Percentiles rank a stretch among this genome's conserved stretches.
phyloP scores from a whole-genome alignment of 2,888 invertebrate genomes.

The Priocnemis perturbator region DNA sequence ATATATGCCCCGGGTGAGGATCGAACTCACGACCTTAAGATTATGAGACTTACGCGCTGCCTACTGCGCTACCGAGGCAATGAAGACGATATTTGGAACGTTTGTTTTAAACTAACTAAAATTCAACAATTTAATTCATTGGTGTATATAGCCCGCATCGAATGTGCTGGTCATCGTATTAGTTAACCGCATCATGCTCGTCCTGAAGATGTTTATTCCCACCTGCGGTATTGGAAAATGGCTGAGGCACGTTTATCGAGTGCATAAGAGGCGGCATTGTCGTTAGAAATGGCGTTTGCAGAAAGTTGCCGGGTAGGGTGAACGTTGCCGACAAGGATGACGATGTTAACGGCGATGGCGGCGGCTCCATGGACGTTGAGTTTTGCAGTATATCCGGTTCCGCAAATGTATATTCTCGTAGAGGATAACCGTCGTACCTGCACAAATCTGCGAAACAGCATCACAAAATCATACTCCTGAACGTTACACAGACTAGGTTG shows the following conservation, averaged over 20 bases:
- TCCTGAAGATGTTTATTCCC: conserved; percentile 37
- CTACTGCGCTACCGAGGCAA: conserved; percentile 70
- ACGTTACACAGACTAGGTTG: too few relatives aligned
- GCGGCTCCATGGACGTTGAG: conserved; percentile 35
- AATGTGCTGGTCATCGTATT: neutral
- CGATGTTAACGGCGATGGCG: conserved; percentile 48
- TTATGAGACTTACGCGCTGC: conserved; percentile 32
- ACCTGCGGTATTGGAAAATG: conserved; percentile 46
- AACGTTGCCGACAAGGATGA: conserved; percentile 50
- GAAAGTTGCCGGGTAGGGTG: conserved; percentile 49
- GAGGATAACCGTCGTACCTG: conserved; percentile 52
- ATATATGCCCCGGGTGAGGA: conserved; percentile 82
- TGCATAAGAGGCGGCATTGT: conserved; percentile 60
- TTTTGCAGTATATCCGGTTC: conserved; percentile 46
- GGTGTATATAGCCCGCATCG: too few relatives aligned
- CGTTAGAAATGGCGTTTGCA: conserved; percentile 54
- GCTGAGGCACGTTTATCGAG: conserved; percentile 53
- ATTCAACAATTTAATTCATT: neutral
- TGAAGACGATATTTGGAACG: accelerated
- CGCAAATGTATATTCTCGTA: conserved; percentile 46
- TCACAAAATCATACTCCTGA: conserved; percentile 5
- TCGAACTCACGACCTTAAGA: conserved; percentile 94
- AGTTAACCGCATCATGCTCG: neutral
- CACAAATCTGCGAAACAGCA: conserved; percentile 48
- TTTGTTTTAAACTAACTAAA: neutral